phyloP scores from a whole-genome alignment of 2,113 vertebrate species.

The Dunckerocampus dactyliophorus region DNA sequence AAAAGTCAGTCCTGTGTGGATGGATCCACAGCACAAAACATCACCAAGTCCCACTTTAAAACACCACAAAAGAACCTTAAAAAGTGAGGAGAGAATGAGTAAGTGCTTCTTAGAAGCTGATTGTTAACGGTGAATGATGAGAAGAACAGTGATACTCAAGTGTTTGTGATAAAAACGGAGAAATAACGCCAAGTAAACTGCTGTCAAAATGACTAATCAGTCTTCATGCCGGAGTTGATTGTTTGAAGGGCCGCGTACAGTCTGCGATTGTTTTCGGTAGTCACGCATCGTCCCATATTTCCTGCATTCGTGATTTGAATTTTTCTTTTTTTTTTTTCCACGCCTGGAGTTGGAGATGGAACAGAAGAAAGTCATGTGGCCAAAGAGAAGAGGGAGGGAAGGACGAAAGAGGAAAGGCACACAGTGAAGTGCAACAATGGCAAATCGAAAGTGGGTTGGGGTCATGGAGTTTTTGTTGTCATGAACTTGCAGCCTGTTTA shows the following conservation, averaged over 20 bases:
- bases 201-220: constrained; percentile 1
- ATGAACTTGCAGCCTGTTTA: not conserved
- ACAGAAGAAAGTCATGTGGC: constrained; percentile 39
- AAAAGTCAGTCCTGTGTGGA: not conserved
- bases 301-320: constrained; percentile 5
- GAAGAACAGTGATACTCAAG: not conserved
- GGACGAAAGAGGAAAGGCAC: constrained; percentile 33
- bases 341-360: constrained; percentile 18
- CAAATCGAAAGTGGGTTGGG: constrained; percentile 38
- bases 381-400: constrained; percentile 30
- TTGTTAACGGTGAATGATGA: too few relatives aligned
- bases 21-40: not conserved
- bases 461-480: constrained; percentile 35
- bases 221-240: not conserved
- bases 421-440: constrained; percentile 37
- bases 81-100: not conserved
- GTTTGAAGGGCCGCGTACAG: constrained; percentile 7
- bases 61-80: constrained; percentile 4
- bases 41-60: constrained; percentile 5
- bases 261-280: constrained; percentile 1
- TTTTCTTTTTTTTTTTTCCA: not conserved
- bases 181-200: not conserved
- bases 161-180: constrained; percentile 10
- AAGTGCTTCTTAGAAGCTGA: not conserved
- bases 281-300: constrained; percentile 1